A percentile compares a stretch with the other conserved stretches of the same genome.
These are phyloP conservation scores for Lindbergichthys nudifrons DNA, from an alignment of 2,797 vertebrate species.

Conservation along the genomic window DNA sequence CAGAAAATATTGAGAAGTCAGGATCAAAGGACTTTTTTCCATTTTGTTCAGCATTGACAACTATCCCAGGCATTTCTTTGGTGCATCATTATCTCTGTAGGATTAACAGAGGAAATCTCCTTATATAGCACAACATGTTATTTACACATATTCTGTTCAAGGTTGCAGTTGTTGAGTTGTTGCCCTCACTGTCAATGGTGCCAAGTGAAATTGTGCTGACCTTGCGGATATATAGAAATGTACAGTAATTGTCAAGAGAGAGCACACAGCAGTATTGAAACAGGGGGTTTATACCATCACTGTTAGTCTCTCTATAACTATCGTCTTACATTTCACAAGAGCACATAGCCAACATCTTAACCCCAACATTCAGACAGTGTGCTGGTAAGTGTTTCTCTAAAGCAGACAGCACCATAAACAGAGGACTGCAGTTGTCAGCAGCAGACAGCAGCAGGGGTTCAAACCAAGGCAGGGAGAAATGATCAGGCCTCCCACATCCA, in stretches of 20 bases:
- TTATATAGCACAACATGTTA: not conserved
- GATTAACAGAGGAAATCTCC: not conserved
- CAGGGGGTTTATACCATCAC: not conserved
- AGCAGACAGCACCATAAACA: slow-evolving; percentile 42
- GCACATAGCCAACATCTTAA: not conserved
- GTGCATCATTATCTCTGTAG: not conserved
- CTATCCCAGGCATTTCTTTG: not conserved
- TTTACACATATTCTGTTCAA: slow-evolving; percentile 10
- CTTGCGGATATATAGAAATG: not conserved
- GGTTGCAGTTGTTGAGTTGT: not conserved
- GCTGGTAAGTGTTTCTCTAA: slow-evolving; percentile 35
- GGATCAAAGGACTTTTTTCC: too few relatives aligned
- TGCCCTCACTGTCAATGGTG: not conserved
- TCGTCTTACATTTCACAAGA: slow-evolving; percentile 6
- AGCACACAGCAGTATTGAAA: not conserved
- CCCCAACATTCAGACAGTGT: not conserved
- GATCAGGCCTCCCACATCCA: slow-evolving; percentile 69
- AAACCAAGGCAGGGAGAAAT: slow-evolving; percentile 75
- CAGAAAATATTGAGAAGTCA: not conserved
- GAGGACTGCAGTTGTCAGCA: slow-evolving; percentile 53
- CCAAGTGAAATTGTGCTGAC: not conserved
- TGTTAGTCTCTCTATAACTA: not conserved
- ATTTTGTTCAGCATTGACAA: not conserved
- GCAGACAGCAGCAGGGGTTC: slow-evolving; percentile 62
- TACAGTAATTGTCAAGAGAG: not conserved